These are phyloP conservation scores for Trachelus iudaicus DNA, from an alignment of 2,888 invertebrate species.

Conservation along the genomic window DNA sequence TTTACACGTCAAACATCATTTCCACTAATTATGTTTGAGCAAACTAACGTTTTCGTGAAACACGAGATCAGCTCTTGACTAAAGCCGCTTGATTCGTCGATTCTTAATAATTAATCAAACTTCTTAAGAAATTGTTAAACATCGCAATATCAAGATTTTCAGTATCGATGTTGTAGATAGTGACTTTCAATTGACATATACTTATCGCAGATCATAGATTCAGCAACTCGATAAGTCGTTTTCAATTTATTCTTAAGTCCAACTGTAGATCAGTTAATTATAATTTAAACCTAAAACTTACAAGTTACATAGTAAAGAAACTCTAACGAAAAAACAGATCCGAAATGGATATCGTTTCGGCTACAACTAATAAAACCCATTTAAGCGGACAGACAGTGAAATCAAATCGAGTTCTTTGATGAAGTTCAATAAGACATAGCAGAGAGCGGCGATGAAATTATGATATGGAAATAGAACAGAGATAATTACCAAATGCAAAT, in stretches of 20 bases:
- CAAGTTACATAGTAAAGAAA: too few relatives aligned
- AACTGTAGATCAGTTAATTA: neutral
- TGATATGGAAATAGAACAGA: constrained; percentile 19
- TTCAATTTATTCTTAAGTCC: neutral
- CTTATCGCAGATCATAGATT: neutral
- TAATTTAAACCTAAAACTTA: neutral
- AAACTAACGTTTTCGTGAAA: neutral
- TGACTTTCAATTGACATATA: neutral
- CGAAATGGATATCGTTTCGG: too few relatives aligned
- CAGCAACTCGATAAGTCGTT: neutral
- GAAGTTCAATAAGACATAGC: neutral
- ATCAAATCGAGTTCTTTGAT: neutral
- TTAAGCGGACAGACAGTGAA: neutral
- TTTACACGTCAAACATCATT: constrained; percentile 5
- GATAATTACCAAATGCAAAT: constrained; percentile 60
- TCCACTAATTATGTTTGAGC: constrained; percentile 2
- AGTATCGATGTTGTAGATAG: neutral
- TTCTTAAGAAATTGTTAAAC: neutral
- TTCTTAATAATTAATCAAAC: neutral
- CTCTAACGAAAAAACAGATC: too few relatives aligned
- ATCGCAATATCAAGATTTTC: neutral
- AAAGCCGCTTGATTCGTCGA: neutral
- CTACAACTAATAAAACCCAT: too few relatives aligned
- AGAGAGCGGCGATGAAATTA: neutral
- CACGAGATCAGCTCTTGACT: neutral